Base-by-base conservation (phyloP, 2,888 invertebrate genomes). In the Hyppa rectilinea region DNA sequence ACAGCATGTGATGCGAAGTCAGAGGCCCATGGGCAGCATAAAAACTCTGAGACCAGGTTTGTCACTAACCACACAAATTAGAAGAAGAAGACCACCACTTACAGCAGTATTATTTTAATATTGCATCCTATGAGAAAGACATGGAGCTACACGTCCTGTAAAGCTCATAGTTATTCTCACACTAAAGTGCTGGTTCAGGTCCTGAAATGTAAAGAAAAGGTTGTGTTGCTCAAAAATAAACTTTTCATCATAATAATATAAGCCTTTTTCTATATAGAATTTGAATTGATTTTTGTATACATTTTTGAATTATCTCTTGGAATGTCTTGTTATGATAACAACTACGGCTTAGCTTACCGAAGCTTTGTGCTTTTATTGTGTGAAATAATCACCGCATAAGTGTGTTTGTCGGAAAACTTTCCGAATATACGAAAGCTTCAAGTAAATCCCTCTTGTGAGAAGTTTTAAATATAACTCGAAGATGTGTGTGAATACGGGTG, bases 341-440 rank as follows among this genome's bases (percentile, higher is more conserved):
- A 71, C n/a, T n/a, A n/a, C n/a, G 56, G 49, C 62, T 43, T 23
- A 7, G 43, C 17, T 23, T 1, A 20, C 12, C 17, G 17, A 26
- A 50, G 43, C 45, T 43, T 26, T 2, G 17, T 52, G 23, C 20
- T 52, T 12, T 40, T 60, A 49, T 38, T 66, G 31, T 76, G 31
- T 67, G 17, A 31, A 36, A 76, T 31, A 71, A 52, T 52, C 52
- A 31, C 38, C n/a, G 12, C 26, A 26, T 43, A 45, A 66, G 31
- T 45, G 31, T 34, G 38, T 67, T 47, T 76, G n/a, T 38, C 6
- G 17, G 31, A 17, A 17, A 76, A 47, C 6, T 77, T 53, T 0
- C 10, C 26, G 9, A 12, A 14, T 45, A 29, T 23, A 31, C 17
- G 26, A 53, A 45, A 52, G 53, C 26, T 76, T 76, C 26, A 23